Conservation (phyloP, 2,113 vertebrate species). For the Microtus pennsylvanicus region DNA sequence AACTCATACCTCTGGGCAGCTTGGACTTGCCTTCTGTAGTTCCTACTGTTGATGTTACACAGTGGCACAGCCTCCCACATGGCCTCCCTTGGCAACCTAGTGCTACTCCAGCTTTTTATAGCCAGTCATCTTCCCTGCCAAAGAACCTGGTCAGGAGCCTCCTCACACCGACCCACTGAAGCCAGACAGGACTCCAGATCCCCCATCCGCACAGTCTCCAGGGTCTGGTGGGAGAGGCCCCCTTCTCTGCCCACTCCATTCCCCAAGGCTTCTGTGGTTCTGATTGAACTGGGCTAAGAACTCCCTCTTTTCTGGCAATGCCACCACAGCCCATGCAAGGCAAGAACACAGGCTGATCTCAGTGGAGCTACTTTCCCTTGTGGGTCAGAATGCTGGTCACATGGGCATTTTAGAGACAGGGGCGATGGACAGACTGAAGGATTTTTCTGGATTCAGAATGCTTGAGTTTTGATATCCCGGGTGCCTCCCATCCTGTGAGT, state of each 20-base stretch:
- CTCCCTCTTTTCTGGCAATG: not conserved
- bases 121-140: not conserved
- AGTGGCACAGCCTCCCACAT: not conserved
- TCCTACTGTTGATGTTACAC: rapidly evolving
- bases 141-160: not conserved
- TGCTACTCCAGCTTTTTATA: no score
- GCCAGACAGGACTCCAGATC: not conserved
- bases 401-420: no score
- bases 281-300: not conserved
- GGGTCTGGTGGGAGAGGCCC: not conserved
- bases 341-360: not conserved
- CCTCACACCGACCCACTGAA: not conserved
- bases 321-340: not conserved
- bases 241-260: not conserved
- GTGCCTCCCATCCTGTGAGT: not conserved
- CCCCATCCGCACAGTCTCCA: not conserved
- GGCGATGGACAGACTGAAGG: not conserved
- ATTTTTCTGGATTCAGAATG: not conserved
- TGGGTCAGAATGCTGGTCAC: not conserved
- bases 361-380: not conserved
- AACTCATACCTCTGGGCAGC: no score
- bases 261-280: not conserved
- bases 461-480: not conserved
- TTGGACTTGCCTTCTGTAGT: not conserved
- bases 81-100: not conserved